Base-by-base conservation (phyloP, 2,888 invertebrate species). In the Acrobasis repandana region DNA sequence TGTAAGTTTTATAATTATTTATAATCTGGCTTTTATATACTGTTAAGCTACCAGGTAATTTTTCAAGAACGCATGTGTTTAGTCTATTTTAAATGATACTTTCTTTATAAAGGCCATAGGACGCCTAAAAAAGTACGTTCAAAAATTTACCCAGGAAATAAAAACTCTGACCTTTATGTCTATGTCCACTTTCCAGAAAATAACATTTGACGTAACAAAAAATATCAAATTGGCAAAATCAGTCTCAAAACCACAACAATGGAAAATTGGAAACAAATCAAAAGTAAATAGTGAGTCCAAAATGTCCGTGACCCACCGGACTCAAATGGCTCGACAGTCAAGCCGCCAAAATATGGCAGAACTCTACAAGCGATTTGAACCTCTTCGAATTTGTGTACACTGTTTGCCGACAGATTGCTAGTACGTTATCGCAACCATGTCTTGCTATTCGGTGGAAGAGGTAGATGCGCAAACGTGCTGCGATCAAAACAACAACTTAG, bases 221-320 rank as follows among this genome's bases (percentile, higher is more conserved):
- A 43, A 15, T 34, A 51, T 51, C 34, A 51, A 51, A 51, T 33
- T 52, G 52, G 36, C 36, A 36, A 36, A 16, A 16, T 36, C 52
- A 14, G 46, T 18, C 63, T 64, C 60, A 9, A 62, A 64, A 16
- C 16, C 16, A 52, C 16, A 52, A 52, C 52, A 52, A 36, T 36
- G 15, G 15, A 16, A 11, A 52, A 16, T 38, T n/a, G n/a, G n/a
- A n/a, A n/a, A n/a, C 10, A 43, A 43, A 15, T 8, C n/a, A 15
- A 51, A 16, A 11, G 28, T 10, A 36, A 36, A 52, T 36, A 36
- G 11, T 16, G 5, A 34, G 11, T 15, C 14, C 11, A 43, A 5
- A 11, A 43, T 43, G 43, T 11, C n/a, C 43, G 2, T n/a, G 14
- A 43, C 4, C 28, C 28, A 43, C 43, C 43, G 0, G 3, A 28